Percentiles rank a stretch among this genome's conserved stretches.
These are phyloP conservation scores for Papilio polytes DNA, from an alignment of 1,140 invertebrate species.

Conservation along the genomic window DNA sequence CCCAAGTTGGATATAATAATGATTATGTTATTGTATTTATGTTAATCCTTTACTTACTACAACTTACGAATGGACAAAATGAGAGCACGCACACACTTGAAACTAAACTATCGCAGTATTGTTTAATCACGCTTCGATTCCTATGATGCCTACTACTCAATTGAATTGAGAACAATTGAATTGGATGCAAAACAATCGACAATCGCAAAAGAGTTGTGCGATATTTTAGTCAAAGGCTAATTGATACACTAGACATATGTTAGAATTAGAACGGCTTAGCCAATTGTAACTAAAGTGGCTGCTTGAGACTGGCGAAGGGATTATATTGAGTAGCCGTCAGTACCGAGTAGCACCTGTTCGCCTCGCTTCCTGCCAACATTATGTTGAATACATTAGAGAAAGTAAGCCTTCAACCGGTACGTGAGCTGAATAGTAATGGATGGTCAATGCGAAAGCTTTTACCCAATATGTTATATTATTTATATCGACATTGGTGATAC, in stretches of 20 bases:
- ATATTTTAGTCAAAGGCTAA: not conserved
- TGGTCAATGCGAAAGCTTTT: constrained; percentile 4
- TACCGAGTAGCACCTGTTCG: not conserved
- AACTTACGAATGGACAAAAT: too few species aligned
- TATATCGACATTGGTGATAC: too few species aligned
- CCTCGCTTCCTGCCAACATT: not conserved
- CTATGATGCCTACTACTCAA: too few species aligned
- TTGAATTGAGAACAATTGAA: too few species aligned
- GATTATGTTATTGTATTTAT: too few species aligned
- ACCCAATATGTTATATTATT: not conserved
- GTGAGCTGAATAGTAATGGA: constrained; percentile 32
- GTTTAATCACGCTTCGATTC: too few species aligned
- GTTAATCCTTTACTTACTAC: too few species aligned
- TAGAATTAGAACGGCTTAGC: not conserved
- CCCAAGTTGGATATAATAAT: too few species aligned
- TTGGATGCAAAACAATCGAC: too few species aligned
- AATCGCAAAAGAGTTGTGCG: too few species aligned
- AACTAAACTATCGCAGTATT: too few species aligned
- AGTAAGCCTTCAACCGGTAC: constrained; percentile 22
- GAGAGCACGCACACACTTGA: too few species aligned
- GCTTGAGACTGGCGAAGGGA: not conserved
- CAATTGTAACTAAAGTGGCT: not conserved
- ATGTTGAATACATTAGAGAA: constrained; percentile 31
- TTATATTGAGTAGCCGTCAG: not conserved
- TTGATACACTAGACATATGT: not conserved